phyloP scores from a whole-genome alignment of 2,888 invertebrate genomes.

The Microplitis manilae region DNA sequence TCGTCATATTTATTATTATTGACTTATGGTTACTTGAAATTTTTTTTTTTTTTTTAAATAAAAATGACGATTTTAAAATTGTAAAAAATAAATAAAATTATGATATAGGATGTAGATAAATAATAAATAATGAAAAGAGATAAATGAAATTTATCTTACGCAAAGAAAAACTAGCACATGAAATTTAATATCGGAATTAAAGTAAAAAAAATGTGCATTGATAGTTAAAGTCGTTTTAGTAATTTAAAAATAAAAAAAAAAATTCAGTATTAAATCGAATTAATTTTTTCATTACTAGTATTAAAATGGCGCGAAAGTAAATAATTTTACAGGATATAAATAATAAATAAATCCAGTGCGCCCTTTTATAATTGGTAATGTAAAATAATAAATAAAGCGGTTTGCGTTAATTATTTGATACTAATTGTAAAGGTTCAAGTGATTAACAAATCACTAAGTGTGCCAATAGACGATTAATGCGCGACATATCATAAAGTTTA shows the following conservation, averaged over 20 bases:
- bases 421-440: not conserved
- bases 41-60: not conserved
- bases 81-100: not conserved
- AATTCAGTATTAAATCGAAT: slow-evolving; percentile 20
- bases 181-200: not conserved
- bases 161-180: not conserved
- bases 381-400: not conserved
- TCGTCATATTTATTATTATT: not conserved
- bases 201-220: not conserved
- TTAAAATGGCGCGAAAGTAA: not conserved
- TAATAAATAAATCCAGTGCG: not conserved
- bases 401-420: slow-evolving; percentile 3
- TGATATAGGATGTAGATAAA: not conserved
- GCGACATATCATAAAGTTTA: slow-evolving; percentile 19
- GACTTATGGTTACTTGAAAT: no score
- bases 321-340: not conserved
- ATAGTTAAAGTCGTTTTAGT: not conserved
- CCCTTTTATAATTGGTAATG: not conserved
- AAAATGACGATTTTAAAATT: not conserved
- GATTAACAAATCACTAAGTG: slow-evolving; percentile 7
- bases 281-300: slow-evolving; percentile 1
- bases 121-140: not conserved
- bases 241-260: not conserved
- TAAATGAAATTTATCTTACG: not conserved
- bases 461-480: slow-evolving; percentile 22